Percentiles rank a stretch among this genome's conserved stretches.
Evolutionary conservation across 2,888 invertebrate genomes (phyloP).

Genomic region (Athetis lepigone): DNA sequence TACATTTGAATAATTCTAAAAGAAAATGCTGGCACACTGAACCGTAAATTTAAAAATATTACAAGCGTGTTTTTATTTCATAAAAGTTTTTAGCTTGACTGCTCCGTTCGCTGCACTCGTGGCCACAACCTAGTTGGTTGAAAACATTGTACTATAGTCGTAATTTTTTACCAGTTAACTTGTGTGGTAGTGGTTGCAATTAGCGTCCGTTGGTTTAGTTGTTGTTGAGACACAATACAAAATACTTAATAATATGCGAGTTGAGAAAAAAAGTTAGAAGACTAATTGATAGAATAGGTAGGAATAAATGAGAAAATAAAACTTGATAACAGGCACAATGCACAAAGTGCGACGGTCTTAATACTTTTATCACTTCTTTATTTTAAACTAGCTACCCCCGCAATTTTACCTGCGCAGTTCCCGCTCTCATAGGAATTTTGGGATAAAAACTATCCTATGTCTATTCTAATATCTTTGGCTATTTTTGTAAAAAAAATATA

Average conservation of each 20-base stretch:
- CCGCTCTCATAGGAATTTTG: too few species aligned
- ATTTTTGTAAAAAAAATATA: too few species aligned
- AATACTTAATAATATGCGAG: not conserved
- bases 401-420: too few species aligned
- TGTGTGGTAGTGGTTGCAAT: slow-evolving; percentile 43
- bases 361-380: too few species aligned
- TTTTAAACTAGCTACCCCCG: too few species aligned
- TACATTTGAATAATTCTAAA: slow-evolving; percentile 44
- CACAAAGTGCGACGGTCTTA: too few species aligned
- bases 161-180: slow-evolving; percentile 53
- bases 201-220: slow-evolving; percentile 26
- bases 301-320: too few species aligned
- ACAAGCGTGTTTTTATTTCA: slow-evolving; percentile 48
- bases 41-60: slow-evolving; percentile 47
- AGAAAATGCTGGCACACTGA: slow-evolving; percentile 30
- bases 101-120: slow-evolving; percentile 34
- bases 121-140: slow-evolving; percentile 41
- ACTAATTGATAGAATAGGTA: too few species aligned
- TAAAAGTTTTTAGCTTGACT: slow-evolving; percentile 38
- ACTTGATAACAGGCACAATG: too few species aligned
- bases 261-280: not conserved
- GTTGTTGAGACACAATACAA: slow-evolving; percentile 13
- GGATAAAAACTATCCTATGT: too few species aligned
- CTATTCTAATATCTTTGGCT: too few species aligned
- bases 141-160: slow-evolving; percentile 35